These are phyloP conservation scores for Macroglossus sobrinus DNA, from an alignment of 2,113 vertebrate species.

Conservation along the genomic window DNA sequence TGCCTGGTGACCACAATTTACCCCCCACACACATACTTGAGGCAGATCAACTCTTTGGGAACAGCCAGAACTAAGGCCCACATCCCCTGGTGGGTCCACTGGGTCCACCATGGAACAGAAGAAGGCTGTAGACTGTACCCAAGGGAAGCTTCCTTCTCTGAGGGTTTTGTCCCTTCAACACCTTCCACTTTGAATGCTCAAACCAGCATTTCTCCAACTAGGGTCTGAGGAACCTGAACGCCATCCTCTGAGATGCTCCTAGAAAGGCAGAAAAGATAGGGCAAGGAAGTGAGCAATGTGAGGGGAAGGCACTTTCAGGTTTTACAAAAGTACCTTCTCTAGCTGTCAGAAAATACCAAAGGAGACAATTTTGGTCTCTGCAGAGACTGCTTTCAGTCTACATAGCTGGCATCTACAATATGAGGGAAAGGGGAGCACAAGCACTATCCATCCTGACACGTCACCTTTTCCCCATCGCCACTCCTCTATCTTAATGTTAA, in stretches of 20 bases:
- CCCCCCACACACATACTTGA: not conserved
- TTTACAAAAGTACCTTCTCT: not conserved
- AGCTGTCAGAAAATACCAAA: not conserved
- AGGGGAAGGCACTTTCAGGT: not conserved
- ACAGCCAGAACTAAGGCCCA: not conserved
- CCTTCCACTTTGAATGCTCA: not conserved
- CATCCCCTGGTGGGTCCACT: not conserved
- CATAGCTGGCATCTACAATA: not conserved
- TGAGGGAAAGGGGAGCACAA: no score
- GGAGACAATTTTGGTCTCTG: not conserved
- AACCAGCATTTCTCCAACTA: not conserved
- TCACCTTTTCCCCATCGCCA: not conserved
- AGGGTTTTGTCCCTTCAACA: not conserved
- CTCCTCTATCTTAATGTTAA: not conserved
- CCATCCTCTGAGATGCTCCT: not conserved
- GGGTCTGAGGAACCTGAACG: not conserved
- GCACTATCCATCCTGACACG: not conserved
- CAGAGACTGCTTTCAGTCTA: not conserved
- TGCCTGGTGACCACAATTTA: not conserved
- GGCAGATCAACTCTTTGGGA: not conserved
- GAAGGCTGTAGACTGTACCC: no score
- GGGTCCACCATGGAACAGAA: not conserved
- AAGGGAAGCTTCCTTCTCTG: not conserved
- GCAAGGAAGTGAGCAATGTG: not conserved
- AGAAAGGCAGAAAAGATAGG: not conserved